phyloP scores from a whole-genome alignment of 2,888 invertebrate species.

The Dolichopus griseipennis region DNA sequence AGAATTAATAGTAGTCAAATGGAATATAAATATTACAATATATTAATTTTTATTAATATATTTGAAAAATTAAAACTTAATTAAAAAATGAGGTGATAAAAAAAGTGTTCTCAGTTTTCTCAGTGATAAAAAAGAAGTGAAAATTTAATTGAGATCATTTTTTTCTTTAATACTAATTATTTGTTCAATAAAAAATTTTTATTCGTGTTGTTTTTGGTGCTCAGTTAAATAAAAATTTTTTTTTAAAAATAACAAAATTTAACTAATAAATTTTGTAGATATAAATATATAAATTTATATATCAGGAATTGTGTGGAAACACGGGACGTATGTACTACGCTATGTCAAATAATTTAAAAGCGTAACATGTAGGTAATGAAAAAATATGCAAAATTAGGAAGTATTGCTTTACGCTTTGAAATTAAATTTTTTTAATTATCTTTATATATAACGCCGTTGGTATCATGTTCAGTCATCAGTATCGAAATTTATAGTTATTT shows the following conservation, averaged over 20 bases:
- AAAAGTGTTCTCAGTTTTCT: background rate
- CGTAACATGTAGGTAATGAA: background rate
- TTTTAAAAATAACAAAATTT: background rate
- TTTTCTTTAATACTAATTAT: background rate
- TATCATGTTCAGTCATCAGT: slow-evolving; percentile 6
- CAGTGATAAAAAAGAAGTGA: background rate
- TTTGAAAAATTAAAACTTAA: background rate
- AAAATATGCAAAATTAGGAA: background rate
- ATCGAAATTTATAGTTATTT: slow-evolving; percentile 4
- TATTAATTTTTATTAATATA: background rate
- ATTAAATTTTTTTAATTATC: slow-evolving; percentile 1
- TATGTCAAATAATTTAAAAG: slow-evolving; percentile 4
- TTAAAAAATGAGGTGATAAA: background rate
- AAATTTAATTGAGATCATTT: slow-evolving; percentile 1
- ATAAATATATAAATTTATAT: background rate
- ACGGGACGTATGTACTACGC: background rate
- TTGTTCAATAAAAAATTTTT: background rate
- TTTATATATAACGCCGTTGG: background rate
- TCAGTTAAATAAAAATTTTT: background rate
- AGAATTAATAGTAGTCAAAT: background rate
- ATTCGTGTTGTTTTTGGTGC: background rate
- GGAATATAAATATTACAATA: background rate
- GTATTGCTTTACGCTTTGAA: slow-evolving; percentile 1
- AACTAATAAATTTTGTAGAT: background rate
- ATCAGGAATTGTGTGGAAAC: background rate